phyloP scores from a whole-genome alignment of 2,888 invertebrate species.

The Busseola fusca region DNA sequence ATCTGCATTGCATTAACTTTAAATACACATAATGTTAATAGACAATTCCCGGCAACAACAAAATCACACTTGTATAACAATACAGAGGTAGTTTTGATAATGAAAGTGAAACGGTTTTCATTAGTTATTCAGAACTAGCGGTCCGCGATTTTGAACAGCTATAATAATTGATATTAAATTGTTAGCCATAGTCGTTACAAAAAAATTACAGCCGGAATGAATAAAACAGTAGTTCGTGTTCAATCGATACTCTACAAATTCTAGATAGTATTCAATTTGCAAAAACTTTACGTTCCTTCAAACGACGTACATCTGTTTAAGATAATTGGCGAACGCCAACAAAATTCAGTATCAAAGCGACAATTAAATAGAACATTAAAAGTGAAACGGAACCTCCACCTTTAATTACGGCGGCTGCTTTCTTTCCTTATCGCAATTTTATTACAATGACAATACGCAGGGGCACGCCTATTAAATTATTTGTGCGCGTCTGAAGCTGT shows the following conservation, averaged over 20 bases:
- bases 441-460: constrained; percentile 85
- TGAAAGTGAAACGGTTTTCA: constrained; percentile 60
- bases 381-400: constrained; percentile 76
- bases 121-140: constrained; percentile 59
- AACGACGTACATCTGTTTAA: constrained; percentile 63
- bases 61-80: constrained; percentile 53
- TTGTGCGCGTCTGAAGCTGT: constrained; percentile 64
- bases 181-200: constrained; percentile 54
- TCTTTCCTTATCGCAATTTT: constrained; percentile 84
- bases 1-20: constrained; percentile 41
- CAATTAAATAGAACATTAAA: constrained; percentile 77
- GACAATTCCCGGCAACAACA: constrained; percentile 55
- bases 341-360: constrained; percentile 69
- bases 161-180: constrained; percentile 58
- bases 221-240: constrained; percentile 59
- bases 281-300: constrained; percentile 53
- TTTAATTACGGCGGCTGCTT: constrained; percentile 83
- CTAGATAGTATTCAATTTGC: constrained; percentile 50
- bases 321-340: constrained; percentile 66
- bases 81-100: constrained; percentile 57
- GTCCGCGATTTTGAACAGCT: constrained; percentile 62
- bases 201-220: constrained; percentile 59
- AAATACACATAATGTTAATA: constrained; percentile 46
- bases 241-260: constrained; percentile 53
- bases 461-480: constrained; percentile 82